Conservation (phyloP, 1,140 invertebrate genomes). For the Philotrypesis tridentata region DNA sequence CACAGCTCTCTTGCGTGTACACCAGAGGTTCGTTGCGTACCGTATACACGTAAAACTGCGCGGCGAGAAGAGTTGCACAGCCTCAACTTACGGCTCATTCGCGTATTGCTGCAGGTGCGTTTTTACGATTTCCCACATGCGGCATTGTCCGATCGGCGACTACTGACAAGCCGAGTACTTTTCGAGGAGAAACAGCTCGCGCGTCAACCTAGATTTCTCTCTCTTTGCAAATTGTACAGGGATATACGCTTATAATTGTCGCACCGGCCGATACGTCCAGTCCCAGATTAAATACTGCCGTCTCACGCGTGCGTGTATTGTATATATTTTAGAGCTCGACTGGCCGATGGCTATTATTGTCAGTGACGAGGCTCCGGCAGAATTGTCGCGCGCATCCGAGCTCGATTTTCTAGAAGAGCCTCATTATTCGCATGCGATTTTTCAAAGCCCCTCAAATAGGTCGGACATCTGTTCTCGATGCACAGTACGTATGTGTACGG, state of each 20-base stretch:
- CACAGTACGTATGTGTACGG: too few species aligned
- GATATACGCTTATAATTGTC: not conserved
- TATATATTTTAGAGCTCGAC: too few species aligned
- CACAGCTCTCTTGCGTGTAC: not conserved
- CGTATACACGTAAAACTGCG: not conserved
- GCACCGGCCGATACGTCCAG: not conserved
- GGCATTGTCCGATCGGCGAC: not conserved
- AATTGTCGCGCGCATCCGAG: too few species aligned
- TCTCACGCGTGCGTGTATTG: too few species aligned
- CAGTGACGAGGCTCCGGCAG: too few species aligned
- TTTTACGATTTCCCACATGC: not conserved
- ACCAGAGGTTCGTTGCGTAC: not conserved
- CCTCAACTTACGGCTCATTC: too few species aligned
- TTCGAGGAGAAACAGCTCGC: too few species aligned
- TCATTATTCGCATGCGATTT: not conserved
- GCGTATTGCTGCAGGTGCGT: not conserved
- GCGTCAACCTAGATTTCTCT: too few species aligned
- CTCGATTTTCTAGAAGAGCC: too few species aligned
- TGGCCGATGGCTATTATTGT: too few species aligned
- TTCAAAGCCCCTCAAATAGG: not conserved
- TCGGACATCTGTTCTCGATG: not conserved
- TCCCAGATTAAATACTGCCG: too few species aligned
- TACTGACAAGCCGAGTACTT: too few species aligned
- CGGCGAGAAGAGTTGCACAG: not conserved
- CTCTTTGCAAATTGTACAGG: not conserved